Conservation (phyloP, 2,113 vertebrate species). For the Erythrocercus mccallii region DNA sequence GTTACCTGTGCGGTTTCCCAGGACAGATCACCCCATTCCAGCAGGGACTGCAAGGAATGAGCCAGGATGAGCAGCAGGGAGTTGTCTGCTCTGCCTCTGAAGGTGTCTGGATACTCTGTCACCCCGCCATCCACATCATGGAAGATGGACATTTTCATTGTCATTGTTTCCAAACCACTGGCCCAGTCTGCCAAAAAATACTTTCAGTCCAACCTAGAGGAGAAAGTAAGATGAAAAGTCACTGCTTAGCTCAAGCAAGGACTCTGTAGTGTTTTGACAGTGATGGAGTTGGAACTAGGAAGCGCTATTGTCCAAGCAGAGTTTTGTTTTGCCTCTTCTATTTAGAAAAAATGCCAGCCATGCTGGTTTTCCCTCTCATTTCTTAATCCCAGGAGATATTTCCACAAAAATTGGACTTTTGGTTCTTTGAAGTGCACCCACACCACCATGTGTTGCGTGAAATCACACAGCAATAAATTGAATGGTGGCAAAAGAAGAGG, state of each 20-base stretch:
- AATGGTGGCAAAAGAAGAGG: not conserved
- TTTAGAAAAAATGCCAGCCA: not conserved
- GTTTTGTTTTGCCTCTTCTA: not conserved
- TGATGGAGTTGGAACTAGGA: not conserved
- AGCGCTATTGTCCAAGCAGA: not conserved
- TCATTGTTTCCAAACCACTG: conserved; percentile 57
- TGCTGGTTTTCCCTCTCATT: not conserved
- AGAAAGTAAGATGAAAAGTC: not conserved
- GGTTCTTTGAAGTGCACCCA: not conserved
- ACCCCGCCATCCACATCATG: conserved; percentile 53
- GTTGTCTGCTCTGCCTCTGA: conserved; percentile 41
- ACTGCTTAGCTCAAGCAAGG: not conserved
- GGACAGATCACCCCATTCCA: conserved; percentile 46
- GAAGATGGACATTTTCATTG: conserved; percentile 48
- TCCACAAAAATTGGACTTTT: not conserved
- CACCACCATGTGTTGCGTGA: not conserved
- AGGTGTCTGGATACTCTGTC: conserved; percentile 27
- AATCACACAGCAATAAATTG: not conserved
- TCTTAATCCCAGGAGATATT: not conserved
- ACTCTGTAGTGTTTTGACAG: not conserved
- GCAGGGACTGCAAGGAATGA: too few relatives aligned
- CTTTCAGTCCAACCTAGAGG: conserved; percentile 53
- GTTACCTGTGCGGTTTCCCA: conserved; percentile 59
- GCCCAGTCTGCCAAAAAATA: conserved; percentile 42
- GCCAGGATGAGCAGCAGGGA: conserved; percentile 34